Percentiles rank a stretch among this genome's conserved stretches.
Evolutionary conservation across 2,888 invertebrate genomes (phyloP).

Genomic region (Aspidiotus rigidus): DNA sequence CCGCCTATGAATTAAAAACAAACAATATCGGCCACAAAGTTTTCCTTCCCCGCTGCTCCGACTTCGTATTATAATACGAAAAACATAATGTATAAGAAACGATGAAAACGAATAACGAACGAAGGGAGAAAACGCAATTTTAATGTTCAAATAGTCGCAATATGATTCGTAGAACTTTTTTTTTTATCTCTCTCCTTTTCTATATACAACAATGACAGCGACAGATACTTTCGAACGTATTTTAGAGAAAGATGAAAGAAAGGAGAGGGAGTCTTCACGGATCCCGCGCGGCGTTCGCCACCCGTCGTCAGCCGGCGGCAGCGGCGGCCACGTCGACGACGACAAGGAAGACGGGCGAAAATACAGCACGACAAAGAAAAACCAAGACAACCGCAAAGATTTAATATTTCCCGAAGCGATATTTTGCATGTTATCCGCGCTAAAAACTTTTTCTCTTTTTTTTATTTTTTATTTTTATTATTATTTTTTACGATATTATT

Average conservation of each 20-base stretch:
- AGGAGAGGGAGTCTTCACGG: too few relatives aligned
- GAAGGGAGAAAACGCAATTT: too few relatives aligned
- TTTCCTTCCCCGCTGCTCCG: too few relatives aligned
- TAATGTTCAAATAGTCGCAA: slow-evolving; percentile 17
- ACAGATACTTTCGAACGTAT: slow-evolving; percentile 10
- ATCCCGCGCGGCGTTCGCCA: too few relatives aligned
- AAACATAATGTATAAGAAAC: too few relatives aligned
- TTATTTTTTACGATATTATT: slow-evolving; percentile 34
- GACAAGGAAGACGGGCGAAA: slow-evolving; percentile 17
- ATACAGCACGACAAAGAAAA: slow-evolving; percentile 26
- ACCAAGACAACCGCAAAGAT: slow-evolving; percentile 33
- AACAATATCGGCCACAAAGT: too few relatives aligned
- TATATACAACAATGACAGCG: slow-evolving; percentile 8
- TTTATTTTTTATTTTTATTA: slow-evolving; percentile 28
- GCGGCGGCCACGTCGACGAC: slow-evolving; percentile 10
- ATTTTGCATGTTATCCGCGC: slow-evolving; percentile 33
- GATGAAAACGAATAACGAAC: too few relatives aligned
- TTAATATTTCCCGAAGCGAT: slow-evolving; percentile 33
- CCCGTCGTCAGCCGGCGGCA: slow-evolving; percentile 19
- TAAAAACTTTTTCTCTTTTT: slow-evolving; percentile 33
- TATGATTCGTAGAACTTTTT: slow-evolving; percentile 16
- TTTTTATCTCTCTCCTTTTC: background rate
- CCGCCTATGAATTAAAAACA: too few relatives aligned
- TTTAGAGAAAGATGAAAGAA: background rate
- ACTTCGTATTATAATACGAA: too few relatives aligned